phyloP scores from a whole-genome alignment of 2,113 vertebrate species.

The Edolisoma coerulescens region DNA sequence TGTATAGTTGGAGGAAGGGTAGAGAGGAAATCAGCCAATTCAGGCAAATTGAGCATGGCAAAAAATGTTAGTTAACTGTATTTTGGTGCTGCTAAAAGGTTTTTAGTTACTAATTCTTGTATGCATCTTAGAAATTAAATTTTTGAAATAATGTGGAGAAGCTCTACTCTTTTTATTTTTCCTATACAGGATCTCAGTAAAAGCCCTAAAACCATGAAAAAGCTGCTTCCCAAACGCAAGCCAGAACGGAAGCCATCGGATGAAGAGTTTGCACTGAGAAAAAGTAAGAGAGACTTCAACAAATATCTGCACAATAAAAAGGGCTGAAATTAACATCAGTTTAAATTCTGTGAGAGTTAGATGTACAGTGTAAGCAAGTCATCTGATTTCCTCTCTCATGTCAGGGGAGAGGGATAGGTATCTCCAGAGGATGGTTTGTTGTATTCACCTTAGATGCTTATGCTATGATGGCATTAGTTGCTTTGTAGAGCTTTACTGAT shows the following conservation, averaged over 20 bases:
- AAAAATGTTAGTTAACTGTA: background rate
- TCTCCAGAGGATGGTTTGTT: background rate
- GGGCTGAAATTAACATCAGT: background rate
- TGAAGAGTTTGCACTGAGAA: conserved; percentile 95
- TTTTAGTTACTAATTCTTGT: background rate
- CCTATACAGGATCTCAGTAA: conserved; percentile 90
- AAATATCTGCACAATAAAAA: background rate
- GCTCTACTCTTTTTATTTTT: background rate
- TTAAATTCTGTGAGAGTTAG: background rate
- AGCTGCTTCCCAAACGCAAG: conserved; percentile 95
- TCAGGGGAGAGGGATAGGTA: background rate
- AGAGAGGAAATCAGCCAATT: background rate
- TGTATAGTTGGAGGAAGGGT: background rate
- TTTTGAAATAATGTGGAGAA: background rate
- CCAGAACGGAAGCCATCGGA: conserved; percentile 96
- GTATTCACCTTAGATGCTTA: background rate
- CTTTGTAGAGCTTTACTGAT: background rate
- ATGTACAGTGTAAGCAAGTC: background rate
- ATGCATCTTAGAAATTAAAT: background rate
- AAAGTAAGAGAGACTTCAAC: conserved; percentile 79
- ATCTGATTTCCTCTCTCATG: background rate
- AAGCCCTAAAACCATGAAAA: conserved; percentile 99
- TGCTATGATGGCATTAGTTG: background rate
- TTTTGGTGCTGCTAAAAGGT: background rate
- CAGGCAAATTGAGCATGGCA: background rate